A percentile compares a stretch with the other conserved stretches of the same genome.
Evolutionary conservation across 1,140 invertebrate species (phyloP).

Genomic region (Zaprionus ghesquierei): DNA sequence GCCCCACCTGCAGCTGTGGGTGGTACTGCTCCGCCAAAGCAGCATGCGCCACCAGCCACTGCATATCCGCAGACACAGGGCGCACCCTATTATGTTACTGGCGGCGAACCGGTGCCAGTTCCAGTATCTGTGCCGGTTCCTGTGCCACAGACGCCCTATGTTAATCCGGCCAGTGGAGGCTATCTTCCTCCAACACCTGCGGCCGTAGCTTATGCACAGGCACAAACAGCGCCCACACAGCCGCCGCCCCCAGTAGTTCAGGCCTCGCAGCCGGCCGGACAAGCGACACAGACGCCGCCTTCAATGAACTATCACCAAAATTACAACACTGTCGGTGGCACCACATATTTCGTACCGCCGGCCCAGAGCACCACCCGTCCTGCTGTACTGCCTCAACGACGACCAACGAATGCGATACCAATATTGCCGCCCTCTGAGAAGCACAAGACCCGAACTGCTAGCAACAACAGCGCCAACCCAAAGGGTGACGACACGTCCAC

Average conservation of each 20-base stretch:
- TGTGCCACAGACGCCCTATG: conserved; percentile 57
- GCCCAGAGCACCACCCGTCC: conserved; percentile 67
- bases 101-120: conserved; percentile 50
- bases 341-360: conserved; percentile 81
- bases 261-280: conserved; percentile 25
- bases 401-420: conserved; percentile 83
- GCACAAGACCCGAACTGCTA: conserved; percentile 53
- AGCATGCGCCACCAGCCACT: conserved; percentile 46
- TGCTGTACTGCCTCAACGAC: conserved; percentile 72
- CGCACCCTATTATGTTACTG: conserved; percentile 80
- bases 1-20: conserved; percentile 36
- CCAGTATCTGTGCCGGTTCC: conserved; percentile 47
- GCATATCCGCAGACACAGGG: conserved; percentile 70
- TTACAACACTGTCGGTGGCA: conserved; percentile 81
- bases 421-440: conserved; percentile 83
- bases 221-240: conserved; percentile 42
- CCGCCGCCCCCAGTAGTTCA: conserved; percentile 46
- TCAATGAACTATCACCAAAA: conserved; percentile 71
- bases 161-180: conserved; percentile 55
- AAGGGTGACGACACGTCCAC: conserved; percentile 30
- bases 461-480: conserved; percentile 3
- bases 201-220: conserved; percentile 65
- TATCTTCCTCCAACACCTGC: conserved; percentile 68
- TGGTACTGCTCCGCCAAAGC: conserved; percentile 45
- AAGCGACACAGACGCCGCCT: conserved; percentile 38